Base-by-base conservation (phyloP, 2,797 vertebrate species). In the Petrocephalus schoutedeni region DNA sequence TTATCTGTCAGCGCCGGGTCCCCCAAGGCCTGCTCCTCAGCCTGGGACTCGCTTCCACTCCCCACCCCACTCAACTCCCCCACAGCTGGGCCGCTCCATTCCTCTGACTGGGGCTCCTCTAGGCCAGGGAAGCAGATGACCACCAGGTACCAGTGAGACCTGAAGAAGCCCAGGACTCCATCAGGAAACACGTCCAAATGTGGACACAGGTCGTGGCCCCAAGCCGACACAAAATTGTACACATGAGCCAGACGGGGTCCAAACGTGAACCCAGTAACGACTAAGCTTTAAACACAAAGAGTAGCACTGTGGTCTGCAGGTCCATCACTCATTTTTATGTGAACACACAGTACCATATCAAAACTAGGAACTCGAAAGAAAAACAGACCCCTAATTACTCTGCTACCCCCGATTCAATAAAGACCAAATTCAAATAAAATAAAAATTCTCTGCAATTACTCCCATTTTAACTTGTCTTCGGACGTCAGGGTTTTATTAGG, bases 91-190 rank as follows among this genome's bases (percentile, higher is more conserved):
- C 74, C n/a, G 6, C 53, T 89, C 86, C 92, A 93, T 10, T 95
- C 93, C 89, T 96, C 94, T 82, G 92, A 94, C 23, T 94, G 91
- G 56, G 91, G 87, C 64, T 95, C 93, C 92, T 97, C 96, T 92
- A 98, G 93, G 91, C 96, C 96, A 0, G 98, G 97, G 89, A 99
- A 99, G 93, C 98, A 99, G 89, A 99, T 96, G 89, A 99, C 95
- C 90, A 96, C 97, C 89, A 99, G 95, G 92, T 96, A 99, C 98
- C 98, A 99, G 92, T 99, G 98, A 91, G 97, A 96, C 90, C 98
- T 99, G 21, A 57, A 53, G 23, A 58, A 21, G 28, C 16, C 54
- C 54, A 59, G 41, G 45, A 9, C 28, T 9, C 82, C 21, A 23
- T 56, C 82, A 85, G 23, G 14, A 53, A 49, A 82, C 77, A 49